These are phyloP conservation scores for Pachyseris speciosa DNA, from an alignment of 64 coral and sea anemone genomes.

Conservation along the genomic window DNA sequence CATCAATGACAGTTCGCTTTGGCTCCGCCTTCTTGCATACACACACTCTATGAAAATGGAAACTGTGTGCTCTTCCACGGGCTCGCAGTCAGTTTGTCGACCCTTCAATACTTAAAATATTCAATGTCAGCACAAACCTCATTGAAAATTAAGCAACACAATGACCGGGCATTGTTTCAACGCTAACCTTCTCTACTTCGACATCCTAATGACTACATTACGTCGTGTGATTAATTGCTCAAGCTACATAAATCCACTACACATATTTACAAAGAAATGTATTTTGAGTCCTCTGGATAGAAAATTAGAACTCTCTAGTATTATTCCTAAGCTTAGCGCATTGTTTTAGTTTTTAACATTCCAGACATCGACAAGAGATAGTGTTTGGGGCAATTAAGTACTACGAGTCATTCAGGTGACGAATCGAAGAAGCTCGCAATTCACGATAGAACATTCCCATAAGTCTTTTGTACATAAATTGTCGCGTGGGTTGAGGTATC, in stretches of 20 bases:
- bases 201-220: slow-evolving; percentile 48
- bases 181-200: slow-evolving; percentile 43
- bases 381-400: neutral
- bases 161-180: slow-evolving; percentile 39
- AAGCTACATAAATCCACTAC: slow-evolving; percentile 47
- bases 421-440: neutral
- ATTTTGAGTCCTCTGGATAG: neutral
- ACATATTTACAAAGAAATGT: slow-evolving; percentile 55
- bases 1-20: slow-evolving; percentile 56
- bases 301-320: neutral
- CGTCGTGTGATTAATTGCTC: slow-evolving; percentile 60
- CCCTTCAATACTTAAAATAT: neutral
- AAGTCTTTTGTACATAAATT: slow-evolving; percentile 64
- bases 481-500: slow-evolving; percentile 36
- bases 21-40: slow-evolving; percentile 68
- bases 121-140: neutral
- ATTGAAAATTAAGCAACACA: slow-evolving; percentile 55
- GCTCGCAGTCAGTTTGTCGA: neutral
- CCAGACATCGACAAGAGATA: neutral
- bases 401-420: neutral
- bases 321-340: neutral
- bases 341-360: neutral
- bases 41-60: slow-evolving; percentile 31
- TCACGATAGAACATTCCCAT: slow-evolving; percentile 19
- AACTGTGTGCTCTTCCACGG: slow-evolving; percentile 20